Base-by-base conservation (phyloP, 2,797 vertebrate genomes). In the Sarcoramphus papa region DNA sequence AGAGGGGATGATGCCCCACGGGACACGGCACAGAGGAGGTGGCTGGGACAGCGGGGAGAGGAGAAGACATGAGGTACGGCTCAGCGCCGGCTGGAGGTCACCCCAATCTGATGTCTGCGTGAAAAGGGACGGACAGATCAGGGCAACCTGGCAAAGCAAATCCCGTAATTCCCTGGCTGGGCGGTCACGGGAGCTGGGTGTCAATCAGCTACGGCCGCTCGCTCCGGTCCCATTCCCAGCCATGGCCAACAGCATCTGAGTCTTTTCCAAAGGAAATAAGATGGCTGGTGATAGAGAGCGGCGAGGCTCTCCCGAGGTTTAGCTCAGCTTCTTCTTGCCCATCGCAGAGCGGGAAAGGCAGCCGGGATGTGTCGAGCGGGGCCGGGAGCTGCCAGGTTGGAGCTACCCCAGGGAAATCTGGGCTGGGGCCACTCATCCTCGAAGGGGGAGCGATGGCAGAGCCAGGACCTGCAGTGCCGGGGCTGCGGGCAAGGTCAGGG, bases 241-340 rank as follows among this genome's bases (percentile, higher is more conserved):
- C 2, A 2, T 0, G 0, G 25, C 59, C 84, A 50, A 1, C 28
- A 23, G 33, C 28, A 3, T 7, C 17, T 1, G 18, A 33, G 68
- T 1, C 35, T 19, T 81, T 63, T 31, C 89, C 92, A 24, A 30
- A 40, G 85, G 88, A 14, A 43, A 53, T 1, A 9, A 48, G 40
- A 7, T 6, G 50, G 56, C 37, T n/a, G 73, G 40, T 40, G 72
- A 19, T 0, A 28, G 48, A 35, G n/a, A 37, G 24, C 12, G 8
- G 33, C 1, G 12, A 43, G 35, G 59, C 25, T 60, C 54, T 22
- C 33, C 62, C 2, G 0, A 13, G 57, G 48, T 7, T 33, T 24
- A 47, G 43, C 54, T n/a, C 79, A 2, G 13, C 63, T 47, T 0
- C 69, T 69, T 22, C 74, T 48, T 4, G 1, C 65, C 72, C 60